Percentiles rank a stretch among this genome's conserved stretches.
Conservation (phyloP, 2,797 vertebrate species). For the Passerculus sandwichensis region DNA sequence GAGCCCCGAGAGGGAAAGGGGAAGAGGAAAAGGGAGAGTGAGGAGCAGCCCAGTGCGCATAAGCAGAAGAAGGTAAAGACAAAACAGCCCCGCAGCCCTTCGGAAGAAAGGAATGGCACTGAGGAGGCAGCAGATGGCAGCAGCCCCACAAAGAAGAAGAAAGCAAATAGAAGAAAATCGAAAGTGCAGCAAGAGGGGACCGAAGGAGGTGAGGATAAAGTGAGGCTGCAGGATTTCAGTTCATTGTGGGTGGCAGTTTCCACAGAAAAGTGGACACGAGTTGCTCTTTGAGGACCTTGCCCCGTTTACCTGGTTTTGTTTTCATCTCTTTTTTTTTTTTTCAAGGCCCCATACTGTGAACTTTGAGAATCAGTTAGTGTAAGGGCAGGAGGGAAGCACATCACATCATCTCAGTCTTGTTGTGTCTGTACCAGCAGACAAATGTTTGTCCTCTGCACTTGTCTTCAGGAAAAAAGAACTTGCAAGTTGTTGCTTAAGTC, state of each 20-base stretch:
- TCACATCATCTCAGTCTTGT: not conserved
- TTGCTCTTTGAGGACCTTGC: not conserved
- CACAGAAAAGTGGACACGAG: fast-evolving
- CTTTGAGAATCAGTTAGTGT: not conserved
- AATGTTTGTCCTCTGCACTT: not conserved
- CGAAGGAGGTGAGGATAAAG: not conserved
- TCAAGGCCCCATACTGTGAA: fast-evolving
- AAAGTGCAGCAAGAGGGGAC: not conserved
- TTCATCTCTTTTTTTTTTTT: not conserved
- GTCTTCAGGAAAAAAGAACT: not conserved
- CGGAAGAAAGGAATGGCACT: not conserved
- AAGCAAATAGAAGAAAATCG: not conserved
- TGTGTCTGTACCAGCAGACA: not conserved
- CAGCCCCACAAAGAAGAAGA: not conserved
- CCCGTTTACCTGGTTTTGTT: not conserved
- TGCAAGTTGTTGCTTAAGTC: not conserved
- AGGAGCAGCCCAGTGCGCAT: not conserved
- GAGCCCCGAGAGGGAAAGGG: not conserved
- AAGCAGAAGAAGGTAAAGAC: not conserved
- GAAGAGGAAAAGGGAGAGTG: not conserved
- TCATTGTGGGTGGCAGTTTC: not conserved
- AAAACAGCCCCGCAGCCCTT: not conserved
- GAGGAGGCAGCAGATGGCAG: not conserved
- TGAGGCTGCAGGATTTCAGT: not conserved
- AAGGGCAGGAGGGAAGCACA: not conserved